Conservation (phyloP, 2,888 invertebrate species). For the Pollenia angustigena region DNA sequence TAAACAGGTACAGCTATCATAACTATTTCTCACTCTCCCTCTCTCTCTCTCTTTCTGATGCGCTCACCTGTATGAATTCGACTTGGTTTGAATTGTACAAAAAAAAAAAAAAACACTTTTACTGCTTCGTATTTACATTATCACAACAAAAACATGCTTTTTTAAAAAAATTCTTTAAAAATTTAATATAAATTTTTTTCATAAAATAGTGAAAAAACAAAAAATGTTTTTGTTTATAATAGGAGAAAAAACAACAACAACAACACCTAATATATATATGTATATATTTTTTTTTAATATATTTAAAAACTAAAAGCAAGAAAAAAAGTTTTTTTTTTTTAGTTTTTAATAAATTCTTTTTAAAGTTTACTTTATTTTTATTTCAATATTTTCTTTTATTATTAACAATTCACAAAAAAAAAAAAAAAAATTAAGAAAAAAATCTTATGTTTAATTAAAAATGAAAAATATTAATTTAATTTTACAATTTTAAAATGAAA, state of each 20-base stretch:
- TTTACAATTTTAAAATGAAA: conserved; percentile 17
- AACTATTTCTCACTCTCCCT: no score
- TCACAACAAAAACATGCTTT: conserved; percentile 67
- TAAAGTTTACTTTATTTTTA: conserved; percentile 60
- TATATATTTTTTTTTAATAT: not conserved
- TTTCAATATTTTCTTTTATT: conserved; percentile 42
- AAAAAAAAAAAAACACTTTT: conserved; percentile 68
- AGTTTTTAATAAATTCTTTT: conserved; percentile 23
- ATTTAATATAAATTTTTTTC: conserved; percentile 1
- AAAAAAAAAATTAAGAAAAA: conserved; percentile 30
- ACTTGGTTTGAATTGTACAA: not conserved
- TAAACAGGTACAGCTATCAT: no score
- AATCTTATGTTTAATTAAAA: conserved; percentile 59
- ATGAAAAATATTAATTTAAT: conserved; percentile 23
- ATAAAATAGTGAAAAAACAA: conserved; percentile 5
- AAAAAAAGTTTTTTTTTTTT: conserved; percentile 33
- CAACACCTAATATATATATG: conserved; percentile 51
- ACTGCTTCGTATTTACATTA: conserved; percentile 62
- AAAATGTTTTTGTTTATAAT: conserved; percentile 37
- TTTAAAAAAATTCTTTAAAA: conserved; percentile 12
- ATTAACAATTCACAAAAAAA: conserved; percentile 51
- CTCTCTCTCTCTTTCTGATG: no score
- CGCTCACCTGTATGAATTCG: no score
- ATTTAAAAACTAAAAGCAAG: conserved; percentile 14
- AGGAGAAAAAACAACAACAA: conserved; percentile 41